phyloP scores from a whole-genome alignment of 2,113 vertebrate genomes.

The Mastomys coucha region DNA sequence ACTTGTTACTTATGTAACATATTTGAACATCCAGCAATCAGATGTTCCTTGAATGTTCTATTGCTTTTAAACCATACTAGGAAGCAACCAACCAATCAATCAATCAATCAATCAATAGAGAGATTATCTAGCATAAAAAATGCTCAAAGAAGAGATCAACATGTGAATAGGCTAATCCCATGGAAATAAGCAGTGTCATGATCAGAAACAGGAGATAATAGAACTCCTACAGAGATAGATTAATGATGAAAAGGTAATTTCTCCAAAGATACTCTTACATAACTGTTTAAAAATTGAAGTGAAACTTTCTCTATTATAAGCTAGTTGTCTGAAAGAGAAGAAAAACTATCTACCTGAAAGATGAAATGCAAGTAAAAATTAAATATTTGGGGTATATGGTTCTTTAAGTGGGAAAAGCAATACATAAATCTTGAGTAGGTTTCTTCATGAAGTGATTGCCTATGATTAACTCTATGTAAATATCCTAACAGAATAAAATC shows the following conservation, averaged over 20 bases:
- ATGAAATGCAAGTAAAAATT: not conserved
- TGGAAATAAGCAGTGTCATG: not conserved
- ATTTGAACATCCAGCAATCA: not conserved
- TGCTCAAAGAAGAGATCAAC: not conserved
- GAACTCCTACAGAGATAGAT: not conserved
- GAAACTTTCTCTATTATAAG: conserved; percentile 24
- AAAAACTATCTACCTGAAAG: conserved; percentile 53
- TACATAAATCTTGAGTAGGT: conserved; percentile 55
- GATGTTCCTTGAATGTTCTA: not conserved
- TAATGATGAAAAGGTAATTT: not conserved
- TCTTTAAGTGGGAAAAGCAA: conserved; percentile 36
- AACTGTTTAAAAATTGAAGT: conserved; percentile 54
- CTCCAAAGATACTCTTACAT: conserved; percentile 38
- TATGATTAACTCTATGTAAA: conserved; percentile 54
- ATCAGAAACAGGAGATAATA: not conserved
- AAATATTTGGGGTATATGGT: not conserved
- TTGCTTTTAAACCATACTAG: not conserved
- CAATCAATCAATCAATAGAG: not conserved
- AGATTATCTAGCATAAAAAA: not conserved
- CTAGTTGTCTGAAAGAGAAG: conserved; percentile 20
- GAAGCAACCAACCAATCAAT: not conserved
- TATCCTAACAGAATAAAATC: conserved; percentile 45
- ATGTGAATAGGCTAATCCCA: not conserved
- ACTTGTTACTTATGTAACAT: not conserved
- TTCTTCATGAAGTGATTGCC: conserved; percentile 53